Base-by-base conservation (phyloP, 37 sponge, comb jelly and placozoan species). In the Chondrosia reniformis region DNA sequence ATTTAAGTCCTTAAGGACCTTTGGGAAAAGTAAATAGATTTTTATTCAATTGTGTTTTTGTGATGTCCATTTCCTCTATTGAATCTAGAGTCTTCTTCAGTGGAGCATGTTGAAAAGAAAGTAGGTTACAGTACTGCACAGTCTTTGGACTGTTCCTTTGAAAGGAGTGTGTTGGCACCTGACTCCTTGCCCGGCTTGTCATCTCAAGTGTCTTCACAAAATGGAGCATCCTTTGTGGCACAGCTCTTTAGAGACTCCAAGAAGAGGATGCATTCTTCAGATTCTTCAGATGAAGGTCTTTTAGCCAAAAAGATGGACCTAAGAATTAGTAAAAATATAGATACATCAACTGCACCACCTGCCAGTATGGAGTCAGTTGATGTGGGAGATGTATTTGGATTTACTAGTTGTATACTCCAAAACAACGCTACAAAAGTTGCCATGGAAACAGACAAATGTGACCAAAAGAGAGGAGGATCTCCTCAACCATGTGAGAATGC, bases 181-280 rank as follows among this genome's bases (percentile, higher is more conserved):
- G 24, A 37, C 10, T 69, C 72, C 24, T 6, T 69, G 1, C 72
- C 72, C 19, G n/a, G 44, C 1, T 21, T 13, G 10, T 17, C 15
- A 41, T 40, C 72, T 9, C 39, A 2, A 39, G 44, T 6, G 4
- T 15, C 72, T 17, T 42, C 44, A 13, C n/a, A n/a, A n/a, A n/a
- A n/a, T n/a, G n/a, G n/a, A n/a, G 72, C 72, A 6, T 69, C 72
- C 21, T 69, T 69, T 69, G 72, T 69, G 5, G 43, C 21, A 7
- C n/a, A 44, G 2, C 72, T 69, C 43, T 69, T 69, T 25, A 19
- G 44, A 43, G 22, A 7, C n/a, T n/a, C 39, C 22, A 69, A 25
- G 72, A 69, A 69, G 44, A 37, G 72, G 22, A 21, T 24, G 5
- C 37, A 10, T 0, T 42, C 44, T 39, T 69, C 41, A 43, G 43